A percentile compares a stretch with the other conserved stretches of the same genome.
Evolutionary conservation across 2,888 invertebrate species (phyloP).

Genomic region (Willowsia nigromaculata): DNA sequence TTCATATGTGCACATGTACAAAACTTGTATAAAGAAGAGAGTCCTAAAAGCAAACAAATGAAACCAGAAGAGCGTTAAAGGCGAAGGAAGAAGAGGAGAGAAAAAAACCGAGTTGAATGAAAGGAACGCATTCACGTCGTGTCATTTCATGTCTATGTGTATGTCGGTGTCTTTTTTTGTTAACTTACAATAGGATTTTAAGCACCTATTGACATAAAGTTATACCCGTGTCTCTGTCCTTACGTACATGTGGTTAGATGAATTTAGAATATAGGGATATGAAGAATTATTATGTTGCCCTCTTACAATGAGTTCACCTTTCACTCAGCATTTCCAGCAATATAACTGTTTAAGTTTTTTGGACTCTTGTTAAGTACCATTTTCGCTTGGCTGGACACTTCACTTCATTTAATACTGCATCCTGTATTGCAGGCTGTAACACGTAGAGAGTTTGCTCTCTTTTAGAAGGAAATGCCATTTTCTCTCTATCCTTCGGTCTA

Average conservation of each 20-base stretch:
- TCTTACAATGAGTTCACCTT: too few species aligned
- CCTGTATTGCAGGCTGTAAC: background rate
- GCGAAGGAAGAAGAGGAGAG: background rate
- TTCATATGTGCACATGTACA: background rate
- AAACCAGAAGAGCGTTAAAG: constrained; percentile 52
- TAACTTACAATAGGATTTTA: too few species aligned
- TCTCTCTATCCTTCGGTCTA: too few species aligned
- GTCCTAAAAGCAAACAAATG: constrained; percentile 41
- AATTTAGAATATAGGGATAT: background rate
- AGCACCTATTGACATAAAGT: background rate
- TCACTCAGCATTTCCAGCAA: too few species aligned
- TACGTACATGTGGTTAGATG: too few species aligned
- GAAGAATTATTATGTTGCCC: background rate
- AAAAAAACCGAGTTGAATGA: background rate
- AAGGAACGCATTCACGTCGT: constrained; percentile 37
- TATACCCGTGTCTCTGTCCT: background rate
- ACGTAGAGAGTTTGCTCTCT: background rate
- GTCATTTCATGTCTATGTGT: background rate
- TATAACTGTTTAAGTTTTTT: background rate
- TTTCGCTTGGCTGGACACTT: constrained; percentile 18
- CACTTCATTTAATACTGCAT: background rate
- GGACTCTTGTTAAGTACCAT: background rate
- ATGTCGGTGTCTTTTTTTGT: background rate
- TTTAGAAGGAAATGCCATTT: background rate
- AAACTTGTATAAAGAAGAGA: background rate